These are phyloP conservation scores for Corythaeola cristata DNA, from an alignment of 2,113 vertebrate species.

Conservation along the genomic window DNA sequence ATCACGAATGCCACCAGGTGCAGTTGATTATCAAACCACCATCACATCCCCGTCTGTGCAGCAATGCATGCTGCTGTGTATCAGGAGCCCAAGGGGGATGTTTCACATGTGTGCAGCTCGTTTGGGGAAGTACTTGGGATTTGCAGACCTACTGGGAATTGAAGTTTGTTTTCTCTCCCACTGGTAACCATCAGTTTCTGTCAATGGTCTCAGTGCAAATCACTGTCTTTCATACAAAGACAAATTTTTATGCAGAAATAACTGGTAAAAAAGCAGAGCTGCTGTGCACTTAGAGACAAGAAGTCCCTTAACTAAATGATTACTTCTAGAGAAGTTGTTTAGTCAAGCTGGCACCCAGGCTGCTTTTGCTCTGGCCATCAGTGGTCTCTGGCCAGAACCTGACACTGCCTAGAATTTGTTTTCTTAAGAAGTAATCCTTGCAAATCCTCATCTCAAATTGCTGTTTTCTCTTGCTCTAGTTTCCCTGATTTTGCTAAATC, in stretches of 20 bases:
- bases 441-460: background rate
- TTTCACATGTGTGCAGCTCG: background rate
- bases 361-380: background rate
- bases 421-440: slow-evolving; percentile 3
- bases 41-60: background rate
- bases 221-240: background rate
- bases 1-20: background rate
- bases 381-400: background rate
- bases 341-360: background rate
- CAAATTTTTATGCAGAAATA: background rate
- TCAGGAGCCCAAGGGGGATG: background rate
- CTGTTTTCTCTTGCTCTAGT: background rate
- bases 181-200: background rate
- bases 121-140: background rate
- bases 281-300: background rate
- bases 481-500: background rate
- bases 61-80: background rate
- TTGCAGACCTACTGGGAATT: background rate
- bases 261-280: background rate
- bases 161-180: background rate
- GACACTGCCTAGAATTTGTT: background rate
- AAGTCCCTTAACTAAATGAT: background rate
- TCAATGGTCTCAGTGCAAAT: background rate
- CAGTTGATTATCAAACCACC: background rate
- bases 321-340: background rate